These are phyloP conservation scores for Coelinius sp. DNA, from an alignment of 2,888 invertebrate genomes.

Conservation along the genomic window DNA sequence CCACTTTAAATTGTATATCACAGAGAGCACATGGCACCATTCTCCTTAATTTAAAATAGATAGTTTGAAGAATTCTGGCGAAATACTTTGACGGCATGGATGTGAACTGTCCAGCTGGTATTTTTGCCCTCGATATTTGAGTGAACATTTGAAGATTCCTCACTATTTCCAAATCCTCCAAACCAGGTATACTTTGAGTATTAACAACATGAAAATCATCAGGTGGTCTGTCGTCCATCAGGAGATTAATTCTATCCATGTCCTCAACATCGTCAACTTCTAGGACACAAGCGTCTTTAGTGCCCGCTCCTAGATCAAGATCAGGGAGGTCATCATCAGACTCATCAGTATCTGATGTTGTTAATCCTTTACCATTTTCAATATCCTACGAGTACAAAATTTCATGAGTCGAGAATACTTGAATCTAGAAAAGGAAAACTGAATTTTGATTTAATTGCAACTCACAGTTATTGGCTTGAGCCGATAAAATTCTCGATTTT, in stretches of 20 bases:
- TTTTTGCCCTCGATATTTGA: conserved; percentile 79
- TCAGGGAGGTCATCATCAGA: conserved; percentile 79
- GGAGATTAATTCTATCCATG: conserved; percentile 80
- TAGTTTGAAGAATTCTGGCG: conserved; percentile 74
- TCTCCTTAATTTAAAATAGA: conserved; percentile 90
- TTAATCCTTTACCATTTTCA: conserved; percentile 65
- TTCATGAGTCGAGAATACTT: too few relatives aligned
- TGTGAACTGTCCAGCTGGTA: conserved; percentile 72
- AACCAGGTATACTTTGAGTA: conserved; percentile 82
- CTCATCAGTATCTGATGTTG: conserved; percentile 76
- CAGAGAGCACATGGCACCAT: conserved; percentile 91
- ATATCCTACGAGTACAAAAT: conserved; percentile 54
- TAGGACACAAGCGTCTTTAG: conserved; percentile 85
- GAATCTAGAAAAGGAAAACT: too few relatives aligned
- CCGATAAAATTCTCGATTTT: conserved; percentile 81
- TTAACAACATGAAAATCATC: conserved; percentile 85
- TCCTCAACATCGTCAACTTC: conserved; percentile 90
- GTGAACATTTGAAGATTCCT: conserved; percentile 87
- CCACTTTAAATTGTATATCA: conserved; percentile 85
- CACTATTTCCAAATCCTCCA: conserved; percentile 78
- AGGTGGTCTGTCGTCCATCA: conserved; percentile 83
- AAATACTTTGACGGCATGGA: conserved; percentile 73
- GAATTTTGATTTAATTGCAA: conserved; percentile 19
- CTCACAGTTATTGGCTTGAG: conserved; percentile 68
- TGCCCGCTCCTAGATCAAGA: conserved; percentile 80